phyloP scores from a whole-genome alignment of 2,113 vertebrate genomes.

The Murina feae region DNA sequence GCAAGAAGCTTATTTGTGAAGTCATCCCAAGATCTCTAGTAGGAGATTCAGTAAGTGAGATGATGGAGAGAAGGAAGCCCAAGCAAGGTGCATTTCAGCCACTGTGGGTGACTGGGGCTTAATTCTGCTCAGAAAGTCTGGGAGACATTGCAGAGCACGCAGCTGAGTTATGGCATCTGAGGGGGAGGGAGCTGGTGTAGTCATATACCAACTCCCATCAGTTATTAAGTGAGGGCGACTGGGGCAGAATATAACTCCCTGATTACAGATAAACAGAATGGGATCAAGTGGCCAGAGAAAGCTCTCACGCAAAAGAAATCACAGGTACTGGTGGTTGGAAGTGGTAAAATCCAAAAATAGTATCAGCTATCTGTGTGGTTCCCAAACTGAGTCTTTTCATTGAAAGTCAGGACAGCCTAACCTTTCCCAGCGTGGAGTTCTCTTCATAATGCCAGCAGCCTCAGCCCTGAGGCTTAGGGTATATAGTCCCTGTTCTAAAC shows the following conservation, averaged over 20 bases:
- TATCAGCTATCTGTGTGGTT: not conserved
- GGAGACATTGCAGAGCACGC: not conserved
- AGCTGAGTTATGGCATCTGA: not conserved
- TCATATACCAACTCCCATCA: not conserved
- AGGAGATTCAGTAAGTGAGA: not conserved
- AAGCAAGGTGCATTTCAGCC: not conserved
- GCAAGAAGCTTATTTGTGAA: not conserved
- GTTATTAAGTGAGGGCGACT: not conserved
- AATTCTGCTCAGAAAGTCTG: not conserved
- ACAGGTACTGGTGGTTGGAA: not conserved
- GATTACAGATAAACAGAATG: not conserved
- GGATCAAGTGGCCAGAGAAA: not conserved
- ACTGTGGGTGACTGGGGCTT: not conserved
- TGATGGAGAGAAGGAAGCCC: not conserved
- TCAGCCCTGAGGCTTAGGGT: not conserved
- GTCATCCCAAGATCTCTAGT: not conserved
- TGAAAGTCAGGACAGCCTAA: conserved; percentile 10
- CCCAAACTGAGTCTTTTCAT: not conserved
- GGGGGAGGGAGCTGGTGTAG: not conserved
- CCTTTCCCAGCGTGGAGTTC: not conserved
- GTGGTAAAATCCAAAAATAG: not conserved
- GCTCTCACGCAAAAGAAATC: not conserved
- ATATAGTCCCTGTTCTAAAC: not conserved
- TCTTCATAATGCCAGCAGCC: not conserved
- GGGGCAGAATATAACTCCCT: not conserved